These are phyloP conservation scores for Petrocephalus microphthalmus DNA, from an alignment of 2,113 vertebrate species.

Conservation along the genomic window DNA sequence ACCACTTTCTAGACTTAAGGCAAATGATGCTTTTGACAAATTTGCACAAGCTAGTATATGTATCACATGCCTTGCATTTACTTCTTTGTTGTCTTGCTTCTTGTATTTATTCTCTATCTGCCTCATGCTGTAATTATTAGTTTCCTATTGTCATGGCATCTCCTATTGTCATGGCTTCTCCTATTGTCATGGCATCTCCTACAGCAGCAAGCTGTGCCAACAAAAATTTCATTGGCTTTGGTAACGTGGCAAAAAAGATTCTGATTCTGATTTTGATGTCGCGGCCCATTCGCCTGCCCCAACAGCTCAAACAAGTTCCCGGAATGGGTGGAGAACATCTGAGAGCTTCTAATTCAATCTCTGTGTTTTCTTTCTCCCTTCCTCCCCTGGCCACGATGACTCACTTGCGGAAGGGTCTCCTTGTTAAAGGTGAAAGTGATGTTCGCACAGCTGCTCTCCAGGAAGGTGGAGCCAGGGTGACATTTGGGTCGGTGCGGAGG, in stretches of 20 bases:
- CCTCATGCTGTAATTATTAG: background rate
- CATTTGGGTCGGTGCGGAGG: constrained; percentile 65
- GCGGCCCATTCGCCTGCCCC: background rate
- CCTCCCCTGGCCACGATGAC: constrained; percentile 23
- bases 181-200: background rate
- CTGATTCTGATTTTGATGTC: background rate
- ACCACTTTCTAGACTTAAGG: background rate
- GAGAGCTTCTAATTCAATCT: background rate
- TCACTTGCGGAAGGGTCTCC: constrained; percentile 75
- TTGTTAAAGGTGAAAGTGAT: constrained; percentile 82
- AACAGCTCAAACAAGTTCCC: background rate
- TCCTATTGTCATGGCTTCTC: too few relatives aligned
- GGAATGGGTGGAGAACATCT: background rate
- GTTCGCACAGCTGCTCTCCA: constrained; percentile 71
- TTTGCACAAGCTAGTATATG: background rate
- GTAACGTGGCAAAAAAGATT: background rate
- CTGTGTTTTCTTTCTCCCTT: background rate
- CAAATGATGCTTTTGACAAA: background rate
- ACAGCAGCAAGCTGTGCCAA: background rate
- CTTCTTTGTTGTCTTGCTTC: background rate
- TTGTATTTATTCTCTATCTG: background rate
- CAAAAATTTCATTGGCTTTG: background rate
- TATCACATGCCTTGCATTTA: background rate
- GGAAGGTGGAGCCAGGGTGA: constrained; percentile 60
- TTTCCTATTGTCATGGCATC: background rate